These are phyloP conservation scores for Mactromeris polynyma DNA, from an alignment of 2,888 invertebrate genomes.

Conservation along the genomic window DNA sequence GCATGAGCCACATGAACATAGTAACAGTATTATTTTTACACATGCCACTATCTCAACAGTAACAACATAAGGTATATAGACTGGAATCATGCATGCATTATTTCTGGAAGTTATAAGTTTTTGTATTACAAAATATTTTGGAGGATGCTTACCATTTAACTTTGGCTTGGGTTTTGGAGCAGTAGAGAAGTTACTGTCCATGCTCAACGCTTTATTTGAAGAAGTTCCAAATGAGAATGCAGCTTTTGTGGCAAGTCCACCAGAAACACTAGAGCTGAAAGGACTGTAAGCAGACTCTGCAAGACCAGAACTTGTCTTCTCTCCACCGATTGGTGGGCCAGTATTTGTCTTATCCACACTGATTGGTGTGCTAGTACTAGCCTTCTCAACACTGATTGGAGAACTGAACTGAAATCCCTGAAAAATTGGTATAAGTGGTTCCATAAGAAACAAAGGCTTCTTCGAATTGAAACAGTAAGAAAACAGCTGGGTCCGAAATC, in stretches of 20 bases:
- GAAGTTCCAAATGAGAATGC: conserved; percentile 25
- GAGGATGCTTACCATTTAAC: conserved; percentile 45
- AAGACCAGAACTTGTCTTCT: background rate
- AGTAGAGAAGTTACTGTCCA: conserved; percentile 44
- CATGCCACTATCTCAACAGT: too few relatives aligned
- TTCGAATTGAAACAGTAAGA: background rate
- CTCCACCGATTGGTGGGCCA: background rate
- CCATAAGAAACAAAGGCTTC: background rate
- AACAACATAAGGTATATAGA: too few relatives aligned
- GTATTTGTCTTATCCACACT: background rate
- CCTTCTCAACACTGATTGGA: conserved; percentile 73
- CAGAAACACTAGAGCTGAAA: background rate
- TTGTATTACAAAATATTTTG: too few relatives aligned
- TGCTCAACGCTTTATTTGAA: background rate
- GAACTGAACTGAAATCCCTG: conserved; percentile 82
- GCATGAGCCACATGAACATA: too few relatives aligned
- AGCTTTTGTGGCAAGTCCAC: background rate
- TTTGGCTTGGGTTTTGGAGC: conserved; percentile 58
- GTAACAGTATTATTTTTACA: too few relatives aligned
- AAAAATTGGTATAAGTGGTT: conserved; percentile 11
- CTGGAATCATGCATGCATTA: too few relatives aligned
- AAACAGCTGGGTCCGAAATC: too few relatives aligned
- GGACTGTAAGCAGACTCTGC: conserved; percentile 3
- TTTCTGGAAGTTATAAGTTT: too few relatives aligned
- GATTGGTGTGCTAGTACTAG: background rate